phyloP scores from a whole-genome alignment of 1,140 invertebrate species.

The Proctacanthus coquilletti region DNA sequence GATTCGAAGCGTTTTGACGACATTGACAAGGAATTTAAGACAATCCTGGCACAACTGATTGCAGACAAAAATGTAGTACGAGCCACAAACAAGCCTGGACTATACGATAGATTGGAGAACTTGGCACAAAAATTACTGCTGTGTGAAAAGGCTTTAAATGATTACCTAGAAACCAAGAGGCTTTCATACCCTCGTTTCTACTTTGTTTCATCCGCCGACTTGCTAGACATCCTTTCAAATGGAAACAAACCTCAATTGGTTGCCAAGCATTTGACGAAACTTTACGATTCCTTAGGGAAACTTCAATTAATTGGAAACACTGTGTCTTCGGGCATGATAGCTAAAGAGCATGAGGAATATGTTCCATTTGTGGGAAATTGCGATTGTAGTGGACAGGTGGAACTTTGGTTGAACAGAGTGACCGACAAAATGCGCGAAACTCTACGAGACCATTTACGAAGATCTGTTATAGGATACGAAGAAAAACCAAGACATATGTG shows the following conservation, averaged over 20 bases:
- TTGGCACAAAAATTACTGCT: slow-evolving; percentile 58
- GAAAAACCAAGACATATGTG: slow-evolving; percentile 80
- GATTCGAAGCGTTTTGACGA: slow-evolving; percentile 81
- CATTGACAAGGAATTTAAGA: slow-evolving; percentile 75
- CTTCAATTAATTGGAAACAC: slow-evolving; percentile 52
- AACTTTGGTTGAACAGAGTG: slow-evolving; percentile 77
- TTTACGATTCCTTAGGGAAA: slow-evolving; percentile 82
- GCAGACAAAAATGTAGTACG: slow-evolving; percentile 61
- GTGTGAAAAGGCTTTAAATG: slow-evolving; percentile 87
- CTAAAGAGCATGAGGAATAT: slow-evolving; percentile 69
- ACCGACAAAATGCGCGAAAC: slow-evolving; percentile 69
- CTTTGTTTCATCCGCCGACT: slow-evolving; percentile 85
- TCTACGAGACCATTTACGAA: slow-evolving; percentile 58
- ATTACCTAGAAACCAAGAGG: slow-evolving; percentile 90
- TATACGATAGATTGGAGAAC: slow-evolving; percentile 65
- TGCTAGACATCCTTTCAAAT: slow-evolving; percentile 89
- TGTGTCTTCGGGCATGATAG: slow-evolving; percentile 50
- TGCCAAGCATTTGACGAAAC: slow-evolving; percentile 72
- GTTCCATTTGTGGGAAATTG: slow-evolving; percentile 55
- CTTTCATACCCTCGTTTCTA: slow-evolving; percentile 88
- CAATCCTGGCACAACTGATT: slow-evolving; percentile 32
- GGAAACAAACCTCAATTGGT: slow-evolving; percentile 79
- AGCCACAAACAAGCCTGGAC: slow-evolving; percentile 64
- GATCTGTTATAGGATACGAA: slow-evolving; percentile 70
- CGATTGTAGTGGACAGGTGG: slow-evolving; percentile 80